Percentiles rank a stretch among this genome's conserved stretches.
These are phyloP conservation scores for Geodia barretti DNA, from an alignment of 37 sponge, comb jelly and placozoan species.

Conservation along the genomic window DNA sequence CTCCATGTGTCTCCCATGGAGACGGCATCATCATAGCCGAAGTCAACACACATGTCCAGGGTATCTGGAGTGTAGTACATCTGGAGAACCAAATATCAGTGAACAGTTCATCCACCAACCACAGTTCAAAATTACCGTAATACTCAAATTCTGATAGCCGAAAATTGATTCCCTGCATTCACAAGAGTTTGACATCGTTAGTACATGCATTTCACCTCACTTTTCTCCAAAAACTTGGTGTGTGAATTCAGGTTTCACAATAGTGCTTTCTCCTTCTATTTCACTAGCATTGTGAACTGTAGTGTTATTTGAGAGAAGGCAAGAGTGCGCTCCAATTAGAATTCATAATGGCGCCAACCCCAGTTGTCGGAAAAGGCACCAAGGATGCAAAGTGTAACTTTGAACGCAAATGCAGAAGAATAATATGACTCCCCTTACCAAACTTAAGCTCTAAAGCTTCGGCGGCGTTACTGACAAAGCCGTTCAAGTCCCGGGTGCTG, in stretches of 20 bases:
- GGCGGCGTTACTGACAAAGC: constrained; percentile 4
- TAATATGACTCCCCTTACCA: constrained; percentile 8
- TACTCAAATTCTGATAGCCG: constrained; percentile 75
- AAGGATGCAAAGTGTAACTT: no score
- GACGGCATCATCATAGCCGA: no score
- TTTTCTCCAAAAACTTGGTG: constrained; percentile 90
- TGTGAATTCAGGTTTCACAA: constrained; percentile 64
- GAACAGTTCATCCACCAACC: no score
- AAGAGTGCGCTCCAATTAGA: background rate
- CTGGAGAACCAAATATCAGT: no score
- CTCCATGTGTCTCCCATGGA: no score
- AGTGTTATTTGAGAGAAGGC: no score
- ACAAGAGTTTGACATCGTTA: background rate
- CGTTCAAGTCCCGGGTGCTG: constrained; percentile 30
- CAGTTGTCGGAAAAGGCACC: no score
- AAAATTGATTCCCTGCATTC: constrained; percentile 68
- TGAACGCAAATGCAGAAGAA: background rate
- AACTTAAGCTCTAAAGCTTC: constrained; percentile 38
- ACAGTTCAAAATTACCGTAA: constrained; percentile 68
- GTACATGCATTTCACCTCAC: constrained; percentile 26
- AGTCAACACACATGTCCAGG: no score
- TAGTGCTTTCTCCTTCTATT: constrained; percentile 38
- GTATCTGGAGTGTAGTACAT: no score
- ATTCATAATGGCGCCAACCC: constrained; percentile 1
- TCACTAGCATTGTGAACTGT: constrained; percentile 51